These are phyloP conservation scores for Drosophila eugracilis DNA, from an alignment of 1,140 invertebrate species.

Conservation along the genomic window DNA sequence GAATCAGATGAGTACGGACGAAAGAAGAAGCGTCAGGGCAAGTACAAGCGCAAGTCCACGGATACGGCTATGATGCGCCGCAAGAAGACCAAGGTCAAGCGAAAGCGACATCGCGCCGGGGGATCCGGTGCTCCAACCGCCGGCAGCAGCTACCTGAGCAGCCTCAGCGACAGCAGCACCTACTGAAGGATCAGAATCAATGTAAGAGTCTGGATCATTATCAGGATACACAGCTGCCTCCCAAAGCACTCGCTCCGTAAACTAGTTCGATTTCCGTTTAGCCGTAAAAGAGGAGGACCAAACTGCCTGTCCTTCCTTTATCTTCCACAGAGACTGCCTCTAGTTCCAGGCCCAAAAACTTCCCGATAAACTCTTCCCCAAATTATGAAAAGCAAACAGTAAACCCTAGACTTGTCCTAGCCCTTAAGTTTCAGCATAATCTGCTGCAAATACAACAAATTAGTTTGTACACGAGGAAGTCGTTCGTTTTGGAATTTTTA, in stretches of 20 bases:
- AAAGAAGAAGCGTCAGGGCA: constrained; percentile 78
- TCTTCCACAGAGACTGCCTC: constrained; percentile 25
- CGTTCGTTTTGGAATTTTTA: not conserved
- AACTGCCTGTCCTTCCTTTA: not conserved
- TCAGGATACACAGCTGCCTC: constrained; percentile 26
- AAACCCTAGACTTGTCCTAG: constrained; percentile 53
- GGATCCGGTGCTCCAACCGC: constrained; percentile 46
- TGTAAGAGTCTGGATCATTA: not conserved
- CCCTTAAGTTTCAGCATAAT: constrained; percentile 43
- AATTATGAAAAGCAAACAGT: constrained; percentile 2
- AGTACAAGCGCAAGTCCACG: constrained; percentile 79
- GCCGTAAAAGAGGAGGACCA: constrained; percentile 8
- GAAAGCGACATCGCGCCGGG: constrained; percentile 64
- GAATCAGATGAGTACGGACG: constrained; percentile 81
- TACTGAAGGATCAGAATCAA: constrained; percentile 36
- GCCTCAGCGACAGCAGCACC: constrained; percentile 77
- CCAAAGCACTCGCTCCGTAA: constrained; percentile 34
- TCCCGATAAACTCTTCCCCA: not conserved
- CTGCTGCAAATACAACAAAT: constrained; percentile 64
- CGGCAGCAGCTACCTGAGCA: constrained; percentile 74
- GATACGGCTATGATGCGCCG: constrained; percentile 67
- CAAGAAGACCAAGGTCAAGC: constrained; percentile 79
- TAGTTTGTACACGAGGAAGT: constrained; percentile 52
- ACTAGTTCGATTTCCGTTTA: constrained; percentile 30
- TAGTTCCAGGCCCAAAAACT: constrained; percentile 13